Conservation (phyloP, 23 tunicate genomes). For the Styela plicata region DNA sequence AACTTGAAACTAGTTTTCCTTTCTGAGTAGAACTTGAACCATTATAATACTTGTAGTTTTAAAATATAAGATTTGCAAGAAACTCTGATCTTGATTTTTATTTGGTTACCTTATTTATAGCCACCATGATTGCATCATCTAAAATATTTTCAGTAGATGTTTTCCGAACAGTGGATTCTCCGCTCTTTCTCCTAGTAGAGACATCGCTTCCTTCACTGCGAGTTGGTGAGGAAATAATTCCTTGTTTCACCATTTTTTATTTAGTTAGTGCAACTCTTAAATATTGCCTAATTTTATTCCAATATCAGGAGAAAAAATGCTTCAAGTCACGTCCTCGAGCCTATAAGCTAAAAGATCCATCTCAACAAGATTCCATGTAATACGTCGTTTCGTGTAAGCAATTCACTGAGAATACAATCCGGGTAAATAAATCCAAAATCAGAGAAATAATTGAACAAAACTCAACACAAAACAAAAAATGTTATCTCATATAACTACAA, state of each 20-base stretch:
- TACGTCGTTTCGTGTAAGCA: background rate
- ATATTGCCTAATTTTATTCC: constrained; percentile 1
- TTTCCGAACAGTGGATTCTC: background rate
- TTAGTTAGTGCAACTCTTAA: background rate
- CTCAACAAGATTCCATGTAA: constrained; percentile 4
- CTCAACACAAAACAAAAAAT: too few relatives aligned
- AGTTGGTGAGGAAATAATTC: background rate
- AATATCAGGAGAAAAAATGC: background rate
- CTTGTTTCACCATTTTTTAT: background rate
- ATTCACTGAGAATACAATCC: background rate
- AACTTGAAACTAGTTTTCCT: too few relatives aligned
- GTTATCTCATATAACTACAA: too few relatives aligned
- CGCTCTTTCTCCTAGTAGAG: background rate
- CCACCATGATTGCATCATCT: constrained; percentile 12
- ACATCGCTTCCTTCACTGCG: background rate
- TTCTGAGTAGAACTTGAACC: too few relatives aligned
- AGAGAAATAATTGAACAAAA: too few relatives aligned
- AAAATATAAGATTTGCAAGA: too few relatives aligned
- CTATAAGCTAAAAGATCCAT: constrained; percentile 8
- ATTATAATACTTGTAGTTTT: too few relatives aligned
- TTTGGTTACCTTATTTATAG: constrained; percentile 7
- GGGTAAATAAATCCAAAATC: background rate
- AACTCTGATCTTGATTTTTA: too few relatives aligned
- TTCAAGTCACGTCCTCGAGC: constrained; percentile 6
- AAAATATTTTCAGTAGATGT: background rate